Conservation (phyloP, 2,797 vertebrate genomes). For the Aythya fuligula region DNA sequence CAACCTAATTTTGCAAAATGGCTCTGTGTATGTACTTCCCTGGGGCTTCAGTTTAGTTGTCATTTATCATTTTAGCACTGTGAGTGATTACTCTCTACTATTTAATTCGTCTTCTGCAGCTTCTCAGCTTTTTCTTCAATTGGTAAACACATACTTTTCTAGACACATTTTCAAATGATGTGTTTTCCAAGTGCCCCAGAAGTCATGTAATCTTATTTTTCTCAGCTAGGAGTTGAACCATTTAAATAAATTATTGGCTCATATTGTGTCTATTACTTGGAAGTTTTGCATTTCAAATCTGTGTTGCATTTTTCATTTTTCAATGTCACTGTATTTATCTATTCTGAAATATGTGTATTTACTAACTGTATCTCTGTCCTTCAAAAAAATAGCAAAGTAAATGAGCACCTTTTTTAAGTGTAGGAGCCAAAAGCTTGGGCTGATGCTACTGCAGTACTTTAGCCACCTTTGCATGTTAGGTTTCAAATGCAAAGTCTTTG, state of each 20-base stretch:
- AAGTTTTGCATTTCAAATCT: background rate
- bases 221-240: constrained; percentile 9
- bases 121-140: constrained; percentile 30
- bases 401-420: background rate
- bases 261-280: constrained; percentile 6
- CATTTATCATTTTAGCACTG: constrained; percentile 46
- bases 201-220: constrained; percentile 29
- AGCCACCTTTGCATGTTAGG: background rate
- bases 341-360: background rate
- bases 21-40: constrained; percentile 36
- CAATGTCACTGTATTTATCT: background rate
- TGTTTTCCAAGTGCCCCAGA: constrained; percentile 8
- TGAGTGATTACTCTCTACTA: constrained; percentile 52
- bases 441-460: background rate
- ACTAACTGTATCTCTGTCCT: background rate
- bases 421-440: background rate
- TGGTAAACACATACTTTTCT: constrained; percentile 38
- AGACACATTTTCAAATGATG: background rate
- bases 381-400: background rate
- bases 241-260: constrained; percentile 14
- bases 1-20: constrained; percentile 63
- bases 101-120: constrained; percentile 57
- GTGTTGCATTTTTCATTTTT: background rate
- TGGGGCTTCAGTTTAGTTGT: constrained; percentile 44
- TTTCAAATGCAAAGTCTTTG: background rate